Conservation (phyloP, 2,113 vertebrate species). For the Rhizomys pruinosus region DNA sequence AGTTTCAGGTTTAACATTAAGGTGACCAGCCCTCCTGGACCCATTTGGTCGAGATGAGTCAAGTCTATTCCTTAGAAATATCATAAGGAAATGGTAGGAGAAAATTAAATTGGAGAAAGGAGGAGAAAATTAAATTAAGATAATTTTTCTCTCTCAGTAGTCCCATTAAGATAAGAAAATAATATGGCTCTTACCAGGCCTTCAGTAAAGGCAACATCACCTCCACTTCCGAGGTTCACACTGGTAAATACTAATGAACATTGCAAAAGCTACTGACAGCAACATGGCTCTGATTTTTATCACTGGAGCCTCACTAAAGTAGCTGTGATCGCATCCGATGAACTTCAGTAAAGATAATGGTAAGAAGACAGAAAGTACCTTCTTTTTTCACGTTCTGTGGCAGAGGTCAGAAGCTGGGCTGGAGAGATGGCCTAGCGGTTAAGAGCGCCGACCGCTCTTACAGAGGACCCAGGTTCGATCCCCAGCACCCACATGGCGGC, state of each 20-base stretch:
- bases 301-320: slow-evolving; percentile 60
- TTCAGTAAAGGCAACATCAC: slow-evolving; percentile 72
- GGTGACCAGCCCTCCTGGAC: slow-evolving; percentile 17
- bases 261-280: slow-evolving; percentile 70
- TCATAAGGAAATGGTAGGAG: slow-evolving; percentile 66
- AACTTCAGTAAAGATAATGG: neutral
- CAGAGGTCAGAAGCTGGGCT: slow-evolving; percentile 3
- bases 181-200: slow-evolving; percentile 77
- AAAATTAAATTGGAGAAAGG: slow-evolving; percentile 72
- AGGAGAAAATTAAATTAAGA: slow-evolving; percentile 70
- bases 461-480: too few species aligned
- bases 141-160: slow-evolving; percentile 62
- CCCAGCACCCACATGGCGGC: too few species aligned
- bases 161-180: slow-evolving; percentile 76
- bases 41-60: slow-evolving; percentile 20
- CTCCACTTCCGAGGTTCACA: slow-evolving; percentile 69
- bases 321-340: slow-evolving; percentile 35
- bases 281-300: slow-evolving; percentile 51
- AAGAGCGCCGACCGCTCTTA: too few species aligned
- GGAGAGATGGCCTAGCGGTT: too few species aligned
- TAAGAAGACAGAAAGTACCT: slow-evolving; percentile 43
- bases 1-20: neutral
- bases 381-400: neutral
- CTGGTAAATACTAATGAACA: slow-evolving; percentile 72
- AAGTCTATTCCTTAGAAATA: slow-evolving; percentile 56